Base-by-base conservation (phyloP, 2,888 invertebrate species). In the Gryllus longicercus region DNA sequence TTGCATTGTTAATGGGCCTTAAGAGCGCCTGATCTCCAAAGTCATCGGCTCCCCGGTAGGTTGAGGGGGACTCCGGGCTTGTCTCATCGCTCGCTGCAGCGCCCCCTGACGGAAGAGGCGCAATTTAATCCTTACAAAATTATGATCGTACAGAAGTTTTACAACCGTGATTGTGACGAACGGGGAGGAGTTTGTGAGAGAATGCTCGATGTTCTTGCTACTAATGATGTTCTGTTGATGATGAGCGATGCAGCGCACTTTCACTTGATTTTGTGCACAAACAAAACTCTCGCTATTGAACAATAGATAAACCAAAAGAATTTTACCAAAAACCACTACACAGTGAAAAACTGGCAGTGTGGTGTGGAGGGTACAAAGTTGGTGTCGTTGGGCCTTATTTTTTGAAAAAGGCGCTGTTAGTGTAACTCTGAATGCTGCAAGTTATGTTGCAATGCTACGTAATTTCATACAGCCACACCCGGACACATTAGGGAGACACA, bases 351-450 rank as follows among this genome's bases (percentile, higher is more conserved):
- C 82, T 83, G 16, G 81, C 80, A 12, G 79, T 81, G 16, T 79
- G 82, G 82, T 82, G 81, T 80, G 80, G 78, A 18, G 63, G 2
- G 16, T 63, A 0, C 16, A 78, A 50, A 49, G 78, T 49, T 16
- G 81, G 79, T 50, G 74, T 82, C 49, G 79, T 82, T 80, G 80
- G 82, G 25, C 80, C 79, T 76, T 82, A 80, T 77, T 79, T 83
- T 82, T 82, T 82, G 79, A 74, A 82, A 51, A 79, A 74, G 11
- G n/a, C 11, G 21, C 51, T 18, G 78, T 14, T 21, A 78, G 1
- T 21, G 51, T 78, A 50, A 51, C 78, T 51, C 2, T 78, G 3
- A 78, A 18, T 49, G 12, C 78, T 51, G 50, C 8, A 18, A 50
- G 18, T 23, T 51, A 51, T 78, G n/a, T 78, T 14, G 18, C 14